Evolutionary conservation across 2,113 vertebrate species (phyloP).

Genomic region (Mormyrus iriodes): DNA sequence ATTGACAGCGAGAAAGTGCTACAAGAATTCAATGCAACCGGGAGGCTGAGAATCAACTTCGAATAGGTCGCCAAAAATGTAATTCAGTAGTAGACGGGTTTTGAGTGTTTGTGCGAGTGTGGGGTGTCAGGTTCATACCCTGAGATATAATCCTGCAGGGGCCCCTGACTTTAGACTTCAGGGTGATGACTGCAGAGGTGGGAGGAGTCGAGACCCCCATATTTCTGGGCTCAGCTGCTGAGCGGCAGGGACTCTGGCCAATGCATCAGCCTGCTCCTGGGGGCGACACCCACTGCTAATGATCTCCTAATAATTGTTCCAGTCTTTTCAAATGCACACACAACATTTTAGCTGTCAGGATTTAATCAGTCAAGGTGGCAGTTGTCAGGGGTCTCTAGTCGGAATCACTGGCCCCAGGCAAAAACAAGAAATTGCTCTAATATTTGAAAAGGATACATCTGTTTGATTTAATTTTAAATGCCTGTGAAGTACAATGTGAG

Average conservation of each 20-base stretch:
- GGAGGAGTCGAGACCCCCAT: slow-evolving; percentile 70
- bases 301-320: slow-evolving; percentile 84
- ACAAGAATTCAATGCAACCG: background rate
- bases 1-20: background rate
- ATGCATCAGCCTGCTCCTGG: slow-evolving; percentile 38
- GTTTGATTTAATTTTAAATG: background rate
- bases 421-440: slow-evolving; percentile 50
- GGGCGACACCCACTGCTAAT: slow-evolving; percentile 66
- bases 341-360: slow-evolving; percentile 86
- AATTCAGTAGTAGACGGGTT: background rate
- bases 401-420: slow-evolving; percentile 80
- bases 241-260: slow-evolving; percentile 21
- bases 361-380: slow-evolving; percentile 86
- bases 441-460: background rate
- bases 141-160: background rate
- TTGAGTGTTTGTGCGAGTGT: background rate
- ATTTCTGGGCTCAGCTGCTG: slow-evolving; percentile 84
- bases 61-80: background rate
- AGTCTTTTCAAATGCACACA: slow-evolving; percentile 86
- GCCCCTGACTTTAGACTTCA: slow-evolving; percentile 56
- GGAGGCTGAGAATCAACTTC: background rate
- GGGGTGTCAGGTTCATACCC: background rate
- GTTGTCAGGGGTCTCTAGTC: slow-evolving; percentile 79
- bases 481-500: background rate
- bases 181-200: slow-evolving; percentile 86